Base-by-base conservation (phyloP, 2,113 vertebrate genomes). In the Hemibagrus wyckioides region DNA sequence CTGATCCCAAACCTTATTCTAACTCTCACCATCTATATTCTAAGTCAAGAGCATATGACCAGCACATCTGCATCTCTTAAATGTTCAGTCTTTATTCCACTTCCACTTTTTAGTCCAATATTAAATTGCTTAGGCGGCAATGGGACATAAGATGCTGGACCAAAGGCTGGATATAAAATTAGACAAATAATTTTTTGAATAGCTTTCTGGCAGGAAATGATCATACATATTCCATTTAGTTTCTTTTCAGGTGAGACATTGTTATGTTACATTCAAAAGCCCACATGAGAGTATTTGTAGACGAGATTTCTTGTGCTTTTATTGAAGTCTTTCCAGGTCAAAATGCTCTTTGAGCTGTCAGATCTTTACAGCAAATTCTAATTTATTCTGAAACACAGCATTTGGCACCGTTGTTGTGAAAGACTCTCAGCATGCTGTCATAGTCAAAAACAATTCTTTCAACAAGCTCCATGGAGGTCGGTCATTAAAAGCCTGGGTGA, bases 401-500 rank as follows among this genome's bases (percentile, higher is more conserved):
- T 85, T 87, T 80, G 48, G n/a, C 39, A 50, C 63, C 28, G 33
- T 84, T 33, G 13, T 80, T 77, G 25, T 63, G 30, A 44, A 80
- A 67, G 48, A 33, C 50, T 71, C 52, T 88, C 56, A 52, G 84
- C 82, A 69, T 81, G 71, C 48, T 86, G 80, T 85, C 71, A 65
- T 25, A 75, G 61, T 71, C 50, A 30, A 86, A 84, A 83, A 80
- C 88, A n/a, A 48, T 69, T 77, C 79, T 67, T 41, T 83, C 76
- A 90, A 17, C 59, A 67, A 83, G 69, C 50, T 59, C n/a, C 54
- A 79, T 69, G 15, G 56, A 50, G 88, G 57, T 89, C 67, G 39
- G 83, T 86, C 80, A 83, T 85, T 82, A 82, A 90, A 91, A 88
- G 80, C 57, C 83, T 82, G 69, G 28, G 75, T 83, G 39, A 82